Conservation (phyloP, 1,140 invertebrate genomes). For the Saccostrea echinata region DNA sequence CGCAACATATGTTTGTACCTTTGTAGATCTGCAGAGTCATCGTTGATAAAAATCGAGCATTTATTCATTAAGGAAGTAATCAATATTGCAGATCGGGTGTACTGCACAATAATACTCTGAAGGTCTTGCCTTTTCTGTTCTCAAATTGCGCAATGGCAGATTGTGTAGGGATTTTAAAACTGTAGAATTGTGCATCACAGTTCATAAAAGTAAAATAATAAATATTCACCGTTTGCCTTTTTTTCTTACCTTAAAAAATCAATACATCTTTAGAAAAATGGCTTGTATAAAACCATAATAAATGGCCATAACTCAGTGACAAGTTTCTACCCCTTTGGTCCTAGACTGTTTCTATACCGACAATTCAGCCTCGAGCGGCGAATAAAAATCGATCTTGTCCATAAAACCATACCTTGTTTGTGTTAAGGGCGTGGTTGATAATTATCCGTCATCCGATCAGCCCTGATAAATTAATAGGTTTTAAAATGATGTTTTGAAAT, state of each 20-base stretch:
- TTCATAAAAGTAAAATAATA: background rate
- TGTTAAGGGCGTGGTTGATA: slow-evolving; percentile 6
- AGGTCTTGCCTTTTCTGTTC: background rate
- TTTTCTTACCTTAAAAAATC: background rate
- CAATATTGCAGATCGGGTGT: slow-evolving; percentile 7
- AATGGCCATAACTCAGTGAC: no score
- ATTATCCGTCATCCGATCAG: background rate
- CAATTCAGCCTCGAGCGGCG: background rate
- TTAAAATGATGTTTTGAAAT: background rate
- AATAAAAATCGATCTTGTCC: slow-evolving; percentile 12
- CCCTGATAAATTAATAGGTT: background rate
- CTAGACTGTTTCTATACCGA: background rate
- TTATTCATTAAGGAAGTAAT: slow-evolving; percentile 24
- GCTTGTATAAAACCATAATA: background rate
- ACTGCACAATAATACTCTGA: background rate
- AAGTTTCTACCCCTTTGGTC: background rate
- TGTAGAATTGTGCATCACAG: background rate
- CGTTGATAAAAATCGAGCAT: background rate
- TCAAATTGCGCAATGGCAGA: background rate
- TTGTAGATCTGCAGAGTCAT: slow-evolving; percentile 13
- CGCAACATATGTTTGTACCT: background rate
- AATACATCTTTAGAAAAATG: background rate
- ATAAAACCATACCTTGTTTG: background rate
- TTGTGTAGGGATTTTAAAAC: background rate
- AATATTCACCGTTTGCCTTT: background rate